A percentile compares a stretch with the other conserved stretches of the same genome.
Evolutionary conservation across 1,140 invertebrate genomes (phyloP).

Genomic region (Leptinotarsa undecemlineata): DNA sequence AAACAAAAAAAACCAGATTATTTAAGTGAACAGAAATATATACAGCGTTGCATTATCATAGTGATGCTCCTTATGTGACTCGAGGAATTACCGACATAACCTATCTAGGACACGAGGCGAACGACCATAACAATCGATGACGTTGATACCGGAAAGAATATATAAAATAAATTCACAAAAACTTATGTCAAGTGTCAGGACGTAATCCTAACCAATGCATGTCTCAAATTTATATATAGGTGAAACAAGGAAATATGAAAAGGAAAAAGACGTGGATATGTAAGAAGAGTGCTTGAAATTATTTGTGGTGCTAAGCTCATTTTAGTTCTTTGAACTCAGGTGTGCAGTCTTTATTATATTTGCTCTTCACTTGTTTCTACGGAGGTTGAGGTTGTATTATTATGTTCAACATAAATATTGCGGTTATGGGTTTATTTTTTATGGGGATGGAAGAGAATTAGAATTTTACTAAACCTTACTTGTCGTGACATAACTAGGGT

Average conservation of each 20-base stretch:
- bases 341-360: constrained; percentile 1
- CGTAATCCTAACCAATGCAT: no score
- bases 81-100: no score
- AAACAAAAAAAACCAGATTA: constrained; percentile 44
- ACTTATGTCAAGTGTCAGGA: no score
- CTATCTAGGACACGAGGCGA: no score
- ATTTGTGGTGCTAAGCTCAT: background rate
- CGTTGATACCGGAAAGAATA: no score
- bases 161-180: no score
- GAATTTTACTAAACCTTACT: no score
- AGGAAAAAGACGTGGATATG: background rate
- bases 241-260: background rate
- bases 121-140: no score
- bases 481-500: no score
- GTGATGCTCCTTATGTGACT: no score
- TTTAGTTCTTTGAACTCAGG: background rate
- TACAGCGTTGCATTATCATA: background rate
- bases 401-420: background rate
- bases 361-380: background rate
- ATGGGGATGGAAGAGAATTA: background rate
- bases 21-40: background rate
- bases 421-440: background rate
- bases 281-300: background rate
- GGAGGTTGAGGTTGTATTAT: background rate
- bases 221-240: no score